phyloP scores from a whole-genome alignment of 2,113 vertebrate species.

The Asarcornis scutulata region DNA sequence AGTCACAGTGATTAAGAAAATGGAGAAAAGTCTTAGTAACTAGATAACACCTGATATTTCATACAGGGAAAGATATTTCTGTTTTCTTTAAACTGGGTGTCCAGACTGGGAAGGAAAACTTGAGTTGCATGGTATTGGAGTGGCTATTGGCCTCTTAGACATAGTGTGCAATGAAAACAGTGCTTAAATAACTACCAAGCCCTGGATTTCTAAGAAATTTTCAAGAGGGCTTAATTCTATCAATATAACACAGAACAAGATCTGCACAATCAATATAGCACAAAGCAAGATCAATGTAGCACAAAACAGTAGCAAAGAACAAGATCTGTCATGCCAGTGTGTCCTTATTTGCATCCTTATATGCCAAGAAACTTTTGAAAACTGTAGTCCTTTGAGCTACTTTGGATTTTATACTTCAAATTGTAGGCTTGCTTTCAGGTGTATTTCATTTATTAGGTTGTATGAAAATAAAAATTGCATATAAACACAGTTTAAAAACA shows the following conservation, averaged over 20 bases:
- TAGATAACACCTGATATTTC: neutral
- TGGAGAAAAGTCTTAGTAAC: neutral
- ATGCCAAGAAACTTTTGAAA: neutral
- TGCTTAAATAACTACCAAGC: neutral
- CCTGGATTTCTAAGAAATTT: neutral
- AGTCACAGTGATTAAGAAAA: slow-evolving; percentile 60
- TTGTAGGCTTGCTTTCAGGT: neutral
- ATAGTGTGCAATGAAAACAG: neutral
- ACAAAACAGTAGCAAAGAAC: neutral
- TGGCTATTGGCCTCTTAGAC: neutral
- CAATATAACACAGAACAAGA: neutral
- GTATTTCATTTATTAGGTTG: neutral
- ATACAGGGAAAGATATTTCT: neutral
- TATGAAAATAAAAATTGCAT: neutral
- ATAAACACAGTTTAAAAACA: neutral
- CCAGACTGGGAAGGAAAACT: neutral
- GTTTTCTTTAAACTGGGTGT: neutral
- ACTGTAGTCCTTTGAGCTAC: neutral
- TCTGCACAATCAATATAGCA: neutral
- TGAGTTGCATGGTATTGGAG: neutral
- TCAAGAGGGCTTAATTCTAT: neutral
- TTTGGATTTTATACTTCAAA: neutral
- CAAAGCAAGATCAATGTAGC: neutral
- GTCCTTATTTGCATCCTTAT: neutral
- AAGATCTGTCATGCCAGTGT: neutral